Evolutionary conservation across 35 echinoderm and acorn worm genomes (phyloP), one percentile per base, ranked within the genome.

Genomic region (Acanthaster planci): DNA sequence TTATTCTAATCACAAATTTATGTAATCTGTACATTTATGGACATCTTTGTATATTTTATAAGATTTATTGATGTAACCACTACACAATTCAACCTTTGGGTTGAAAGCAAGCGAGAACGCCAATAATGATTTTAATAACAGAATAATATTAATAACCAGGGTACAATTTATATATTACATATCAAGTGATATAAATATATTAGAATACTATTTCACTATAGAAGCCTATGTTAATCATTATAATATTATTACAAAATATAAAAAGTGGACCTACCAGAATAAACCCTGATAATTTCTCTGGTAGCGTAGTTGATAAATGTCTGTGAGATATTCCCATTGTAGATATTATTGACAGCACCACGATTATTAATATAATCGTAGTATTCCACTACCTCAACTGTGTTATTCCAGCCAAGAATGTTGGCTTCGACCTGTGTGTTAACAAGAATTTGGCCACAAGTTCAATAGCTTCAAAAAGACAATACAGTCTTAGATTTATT

Each of bases 311-410:
- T 68, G 52, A 67, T 31, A 40, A 78, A 19, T 31, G 64, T 72
- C 15, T 53, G 75, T 22, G 75, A 77, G 7, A 42, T 40, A 42
- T 14, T 3, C 1, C 64, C 60, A 14, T 39, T 47, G 2, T 30
- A 30, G 17, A 34, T 55, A 17, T 68, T 77, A 29, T 31, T 6
- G 17, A 76, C 50, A 1, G 84, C 67, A 3, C 84, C 84, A 18
- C 84, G 84, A 31, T 86, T 86, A 34, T 77, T 78, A 39, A 86
- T 53, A 23, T 26, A 64, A 77, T 86, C 84, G 40, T 86, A 86
- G 47, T 40, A 86, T 27, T 86, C 84, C 29, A 77, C 40, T 42
- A 86, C 29, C 16, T 77, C 31, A 39, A 86, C 35, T 34, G 84
- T 77, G 38, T 86, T 34, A 19, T 37, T 34, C 40, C 29, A 18